Base-by-base conservation (phyloP, 1,140 invertebrate genomes). In the Drosophila repletoides region DNA sequence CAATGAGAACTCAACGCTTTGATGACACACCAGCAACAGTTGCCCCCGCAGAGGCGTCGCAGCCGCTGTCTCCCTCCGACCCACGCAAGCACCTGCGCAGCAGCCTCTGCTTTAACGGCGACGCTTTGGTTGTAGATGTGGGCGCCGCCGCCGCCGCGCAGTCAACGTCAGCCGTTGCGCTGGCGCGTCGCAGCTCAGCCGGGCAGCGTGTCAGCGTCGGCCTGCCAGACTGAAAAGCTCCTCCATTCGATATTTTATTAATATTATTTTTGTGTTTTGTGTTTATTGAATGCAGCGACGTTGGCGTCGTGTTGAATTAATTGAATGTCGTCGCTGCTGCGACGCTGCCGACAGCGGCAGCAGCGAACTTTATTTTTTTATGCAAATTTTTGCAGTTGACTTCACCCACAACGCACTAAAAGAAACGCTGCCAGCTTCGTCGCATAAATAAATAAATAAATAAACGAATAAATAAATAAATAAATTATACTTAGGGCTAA, bases 131-230 rank as follows among this genome's bases (percentile, higher is more conserved):
- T 28, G 86, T 80, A 26, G 77, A 63, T 43, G 76, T 80, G 64
- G 81, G 63, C 51, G 76, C 48, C 1, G 46, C 36, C 51, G 76
- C 48, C 1, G 46, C 36, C 59, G 88, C 46, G 45, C 60, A 68
- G 73, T 89, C 21, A 89, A 90, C 79, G 90, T 90, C 89, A 89
- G 90, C 38, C 77, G 55, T 29, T 22, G 66, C 52, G 52, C 43
- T 70, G 41, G 64, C 87, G 53, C 75, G 92, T 46, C 91, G 58
- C 91, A 92, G 53, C 89, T 92, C 74, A 68, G 91, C 36, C 26
- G 46, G 67, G 38, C 88, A 86, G 65, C 83, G 88, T 15, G 48
- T 89, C 45, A 89, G 76, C 76, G 88, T 89, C 68, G 88, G 88
- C 4, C 52, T 89, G 34, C 88, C 88, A 19, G 88, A 89, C 68